These are phyloP conservation scores for Odontamblyopus rebecca DNA, from an alignment of 2,797 vertebrate species.

Conservation along the genomic window DNA sequence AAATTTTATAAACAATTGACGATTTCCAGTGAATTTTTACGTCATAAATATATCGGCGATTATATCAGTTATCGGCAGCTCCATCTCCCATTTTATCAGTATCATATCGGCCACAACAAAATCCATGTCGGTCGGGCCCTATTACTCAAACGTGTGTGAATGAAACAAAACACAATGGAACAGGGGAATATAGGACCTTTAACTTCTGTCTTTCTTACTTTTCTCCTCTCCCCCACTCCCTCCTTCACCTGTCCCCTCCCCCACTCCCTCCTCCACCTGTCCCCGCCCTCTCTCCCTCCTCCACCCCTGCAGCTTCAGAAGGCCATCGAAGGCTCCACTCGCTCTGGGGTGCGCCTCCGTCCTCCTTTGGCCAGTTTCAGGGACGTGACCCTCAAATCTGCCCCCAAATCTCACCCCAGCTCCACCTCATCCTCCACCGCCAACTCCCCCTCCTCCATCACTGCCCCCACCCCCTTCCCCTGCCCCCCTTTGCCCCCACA, in stretches of 20 bases:
- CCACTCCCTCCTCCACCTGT: not conserved
- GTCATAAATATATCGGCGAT: too few relatives aligned
- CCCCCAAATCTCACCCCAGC: conserved; percentile 48
- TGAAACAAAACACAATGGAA: too few relatives aligned
- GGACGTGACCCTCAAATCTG: conserved; percentile 70
- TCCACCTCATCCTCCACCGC: conserved; percentile 59
- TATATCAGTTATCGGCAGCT: too few relatives aligned
- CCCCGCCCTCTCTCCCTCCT: conserved; percentile 33
- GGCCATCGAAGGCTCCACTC: conserved; percentile 90
- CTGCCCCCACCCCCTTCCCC: conserved; percentile 33
- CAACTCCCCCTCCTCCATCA: conserved; percentile 68
- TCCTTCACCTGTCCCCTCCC: too few relatives aligned
- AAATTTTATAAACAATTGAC: too few relatives aligned
- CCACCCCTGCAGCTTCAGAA: conserved; percentile 87
- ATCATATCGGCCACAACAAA: too few relatives aligned
- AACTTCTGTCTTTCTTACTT: not conserved
- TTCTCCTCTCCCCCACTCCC: not conserved
- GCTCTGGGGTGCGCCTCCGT: conserved; percentile 85
- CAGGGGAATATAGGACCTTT: too few relatives aligned
- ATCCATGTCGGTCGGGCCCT: too few relatives aligned
- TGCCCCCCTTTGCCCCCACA: conserved; percentile 28
- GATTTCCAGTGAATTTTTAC: too few relatives aligned
- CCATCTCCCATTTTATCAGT: too few relatives aligned
- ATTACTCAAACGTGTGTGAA: too few relatives aligned
- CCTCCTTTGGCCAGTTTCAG: conserved; percentile 93